phyloP scores from a whole-genome alignment of 2,888 invertebrate genomes.

The Orthonychiurus folsomi region DNA sequence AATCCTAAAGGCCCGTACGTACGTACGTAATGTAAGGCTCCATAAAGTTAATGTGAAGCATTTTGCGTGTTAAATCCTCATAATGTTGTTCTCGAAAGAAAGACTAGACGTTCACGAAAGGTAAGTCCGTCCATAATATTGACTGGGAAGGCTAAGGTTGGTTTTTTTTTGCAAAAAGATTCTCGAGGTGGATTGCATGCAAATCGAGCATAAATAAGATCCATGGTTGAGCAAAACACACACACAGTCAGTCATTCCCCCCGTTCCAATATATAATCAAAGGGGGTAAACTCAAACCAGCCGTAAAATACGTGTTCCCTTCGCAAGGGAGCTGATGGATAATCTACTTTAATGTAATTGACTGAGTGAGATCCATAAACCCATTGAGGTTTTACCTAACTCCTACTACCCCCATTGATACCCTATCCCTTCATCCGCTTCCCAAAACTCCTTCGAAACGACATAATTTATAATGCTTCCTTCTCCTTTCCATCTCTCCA shows the following conservation, averaged over 20 bases:
- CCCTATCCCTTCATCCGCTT: constrained; percentile 3
- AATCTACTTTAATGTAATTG: constrained; percentile 22
- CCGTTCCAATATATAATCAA: too few species aligned
- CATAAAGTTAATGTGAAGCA: background rate
- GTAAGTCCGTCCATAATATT: background rate
- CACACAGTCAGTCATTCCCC: too few species aligned
- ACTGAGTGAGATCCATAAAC: constrained; percentile 15
- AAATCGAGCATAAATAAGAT: constrained; percentile 27
- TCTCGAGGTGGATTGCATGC: constrained; percentile 20
- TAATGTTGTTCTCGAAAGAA: constrained; percentile 25
- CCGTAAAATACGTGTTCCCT: too few species aligned
- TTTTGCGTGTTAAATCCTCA: constrained; percentile 30
- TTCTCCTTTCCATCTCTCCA: constrained; percentile 5
- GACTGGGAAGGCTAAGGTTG: background rate
- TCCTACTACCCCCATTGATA: constrained; percentile 18
- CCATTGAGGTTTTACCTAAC: constrained; percentile 12
- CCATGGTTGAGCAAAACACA: background rate
- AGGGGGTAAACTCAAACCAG: background rate
- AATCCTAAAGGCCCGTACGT: too few species aligned
- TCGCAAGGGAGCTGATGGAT: constrained; percentile 17
- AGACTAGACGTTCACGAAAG: constrained; percentile 12
- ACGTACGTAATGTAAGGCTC: background rate
- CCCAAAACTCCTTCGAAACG: constrained; percentile 5
- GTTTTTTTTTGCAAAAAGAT: constrained; percentile 19
- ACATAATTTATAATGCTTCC: constrained; percentile 19